Percentiles rank a stretch among this genome's conserved stretches.
Evolutionary conservation across 2,113 vertebrate genomes (phyloP).

Genomic region (Eleginops maclovinus): DNA sequence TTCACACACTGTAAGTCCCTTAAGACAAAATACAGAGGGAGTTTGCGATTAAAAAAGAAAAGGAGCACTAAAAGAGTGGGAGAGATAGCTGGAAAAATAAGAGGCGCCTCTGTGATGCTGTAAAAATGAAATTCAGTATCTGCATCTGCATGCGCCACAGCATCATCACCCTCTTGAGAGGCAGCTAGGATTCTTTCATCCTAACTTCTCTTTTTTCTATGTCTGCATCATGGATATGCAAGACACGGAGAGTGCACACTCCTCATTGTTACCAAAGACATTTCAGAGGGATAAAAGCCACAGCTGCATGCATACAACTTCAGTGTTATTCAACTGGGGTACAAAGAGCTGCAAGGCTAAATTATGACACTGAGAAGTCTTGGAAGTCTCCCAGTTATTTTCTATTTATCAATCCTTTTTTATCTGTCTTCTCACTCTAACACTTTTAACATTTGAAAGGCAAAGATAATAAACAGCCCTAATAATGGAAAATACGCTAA

Average conservation of each 20-base stretch:
- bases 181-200: slow-evolving; percentile 64
- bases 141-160: slow-evolving; percentile 70
- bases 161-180: slow-evolving; percentile 65
- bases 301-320: slow-evolving; percentile 7
- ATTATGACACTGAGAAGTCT: not conserved
- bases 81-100: slow-evolving; percentile 4
- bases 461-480: not conserved
- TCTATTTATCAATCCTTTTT: too few relatives aligned
- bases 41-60: slow-evolving; percentile 1
- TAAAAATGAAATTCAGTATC: slow-evolving; percentile 47
- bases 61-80: not conserved
- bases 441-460: too few relatives aligned
- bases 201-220: slow-evolving; percentile 20
- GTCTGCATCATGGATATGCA: slow-evolving; percentile 49
- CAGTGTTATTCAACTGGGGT: slow-evolving; percentile 9
- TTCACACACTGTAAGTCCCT: slow-evolving; percentile 30
- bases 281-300: slow-evolving; percentile 15
- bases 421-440: not conserved
- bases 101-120: slow-evolving; percentile 29
- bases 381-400: too few relatives aligned
- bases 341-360: slow-evolving; percentile 25
- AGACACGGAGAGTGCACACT: slow-evolving; percentile 33
- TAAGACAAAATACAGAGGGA: slow-evolving; percentile 19
- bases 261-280: slow-evolving; percentile 38
- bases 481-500: not conserved